Conservation (phyloP, 2,113 vertebrate species). For the Phylloscopus whistleri region DNA sequence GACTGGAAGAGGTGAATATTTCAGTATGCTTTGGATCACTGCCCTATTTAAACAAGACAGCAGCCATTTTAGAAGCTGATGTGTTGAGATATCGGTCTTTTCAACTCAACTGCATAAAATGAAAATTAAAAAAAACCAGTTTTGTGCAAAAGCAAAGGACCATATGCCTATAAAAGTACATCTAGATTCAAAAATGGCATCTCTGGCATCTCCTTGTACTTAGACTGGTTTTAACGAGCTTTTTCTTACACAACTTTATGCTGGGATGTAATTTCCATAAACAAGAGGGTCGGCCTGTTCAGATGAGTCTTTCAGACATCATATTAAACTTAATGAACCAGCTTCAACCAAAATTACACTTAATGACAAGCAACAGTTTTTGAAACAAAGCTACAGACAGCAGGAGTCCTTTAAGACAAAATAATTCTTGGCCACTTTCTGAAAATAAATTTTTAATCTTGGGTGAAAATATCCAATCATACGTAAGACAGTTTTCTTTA, state of each 20-base stretch:
- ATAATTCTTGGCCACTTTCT: neutral
- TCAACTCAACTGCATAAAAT: neutral
- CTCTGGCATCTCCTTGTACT: neutral
- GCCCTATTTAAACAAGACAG: neutral
- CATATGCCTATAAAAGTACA: neutral
- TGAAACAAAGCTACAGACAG: neutral
- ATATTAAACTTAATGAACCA: neutral
- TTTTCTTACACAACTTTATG: neutral
- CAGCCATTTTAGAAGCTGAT: neutral
- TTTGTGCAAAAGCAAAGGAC: neutral
- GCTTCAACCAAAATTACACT: neutral
- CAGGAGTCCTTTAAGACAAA: neutral
- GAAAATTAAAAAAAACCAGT: neutral
- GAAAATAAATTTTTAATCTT: neutral
- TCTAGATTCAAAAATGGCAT: neutral
- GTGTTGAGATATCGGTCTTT: neutral
- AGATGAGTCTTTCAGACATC: neutral
- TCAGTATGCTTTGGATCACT: neutral
- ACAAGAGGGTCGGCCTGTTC: neutral
- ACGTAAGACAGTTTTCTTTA: neutral
- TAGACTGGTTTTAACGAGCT: neutral
- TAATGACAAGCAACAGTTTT: neutral
- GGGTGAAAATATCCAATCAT: neutral
- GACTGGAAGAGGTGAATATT: neutral
- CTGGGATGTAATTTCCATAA: neutral